Evolutionary conservation across 2,888 invertebrate species (phyloP).

Genomic region (Parnassius glacialis): DNA sequence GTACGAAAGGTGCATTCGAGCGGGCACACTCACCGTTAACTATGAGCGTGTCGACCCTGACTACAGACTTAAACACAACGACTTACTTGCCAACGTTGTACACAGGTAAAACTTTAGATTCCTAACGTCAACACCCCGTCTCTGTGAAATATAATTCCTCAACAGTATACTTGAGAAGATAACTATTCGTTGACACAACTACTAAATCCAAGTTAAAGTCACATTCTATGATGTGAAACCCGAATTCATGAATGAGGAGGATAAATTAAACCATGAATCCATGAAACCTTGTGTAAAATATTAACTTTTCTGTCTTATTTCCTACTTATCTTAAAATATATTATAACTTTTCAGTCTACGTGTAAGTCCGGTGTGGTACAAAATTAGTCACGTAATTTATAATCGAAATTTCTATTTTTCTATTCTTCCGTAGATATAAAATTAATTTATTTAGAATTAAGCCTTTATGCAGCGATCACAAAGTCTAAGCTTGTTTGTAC

Average conservation of each 20-base stretch:
- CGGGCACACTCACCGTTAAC: constrained; percentile 95
- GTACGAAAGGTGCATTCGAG: constrained; percentile 94
- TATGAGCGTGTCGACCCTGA: constrained; percentile 95
- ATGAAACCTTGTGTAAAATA: constrained; percentile 22
- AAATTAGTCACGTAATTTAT: constrained; percentile 6
- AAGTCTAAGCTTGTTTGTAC: constrained; percentile 53
- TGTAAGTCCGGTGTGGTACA: constrained; percentile 24
- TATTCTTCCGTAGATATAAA: constrained; percentile 20
- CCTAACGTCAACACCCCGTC: not conserved
- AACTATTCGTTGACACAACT: constrained; percentile 4
- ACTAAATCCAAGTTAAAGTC: constrained; percentile 6
- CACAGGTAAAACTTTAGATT: constrained; percentile 86
- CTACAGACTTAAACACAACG: constrained; percentile 95
- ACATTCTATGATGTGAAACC: constrained; percentile 11
- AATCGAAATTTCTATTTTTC: constrained; percentile 5
- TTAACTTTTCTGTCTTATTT: constrained; percentile 19
- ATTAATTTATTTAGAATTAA: constrained; percentile 24
- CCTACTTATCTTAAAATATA: constrained; percentile 15
- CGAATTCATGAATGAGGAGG: constrained; percentile 14
- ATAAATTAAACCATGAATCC: constrained; percentile 18
- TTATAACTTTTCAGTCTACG: constrained; percentile 9
- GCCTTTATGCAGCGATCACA: constrained; percentile 41
- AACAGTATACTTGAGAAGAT: not conserved
- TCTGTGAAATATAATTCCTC: not conserved
- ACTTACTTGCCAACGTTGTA: constrained; percentile 94